These are phyloP conservation scores for Psilopsiagon aymara DNA, from an alignment of 2,113 vertebrate species.

Conservation along the genomic window DNA sequence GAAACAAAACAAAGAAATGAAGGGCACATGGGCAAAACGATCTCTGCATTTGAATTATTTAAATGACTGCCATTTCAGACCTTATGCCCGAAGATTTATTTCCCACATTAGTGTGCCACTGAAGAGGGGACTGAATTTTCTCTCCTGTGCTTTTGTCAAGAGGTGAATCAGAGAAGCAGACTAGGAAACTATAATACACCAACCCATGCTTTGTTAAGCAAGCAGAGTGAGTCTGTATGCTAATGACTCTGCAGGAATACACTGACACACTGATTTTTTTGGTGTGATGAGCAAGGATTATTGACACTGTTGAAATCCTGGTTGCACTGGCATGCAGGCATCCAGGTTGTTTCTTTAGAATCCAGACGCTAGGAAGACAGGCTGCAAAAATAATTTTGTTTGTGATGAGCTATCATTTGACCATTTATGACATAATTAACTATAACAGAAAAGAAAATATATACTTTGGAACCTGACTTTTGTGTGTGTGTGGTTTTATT, in stretches of 20 bases:
- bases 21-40: conserved; percentile 44
- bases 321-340: conserved; percentile 69
- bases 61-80: conserved; percentile 66
- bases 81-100: conserved; percentile 60
- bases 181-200: conserved; percentile 49
- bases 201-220: conserved; percentile 77
- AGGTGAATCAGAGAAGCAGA: conserved; percentile 57
- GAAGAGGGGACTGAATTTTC: conserved; percentile 30
- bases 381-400: conserved; percentile 66
- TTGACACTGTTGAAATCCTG: conserved; percentile 76
- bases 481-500: not conserved
- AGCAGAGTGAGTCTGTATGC: conserved; percentile 69
- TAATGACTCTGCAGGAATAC: conserved; percentile 75
- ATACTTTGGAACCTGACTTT: not conserved
- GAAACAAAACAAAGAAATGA: conserved; percentile 70
- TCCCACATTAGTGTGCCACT: conserved; percentile 21
- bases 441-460: conserved; percentile 11
- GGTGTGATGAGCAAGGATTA: conserved; percentile 74
- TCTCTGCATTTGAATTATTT: conserved; percentile 60
- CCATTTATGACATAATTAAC: conserved; percentile 30
- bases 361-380: conserved; percentile 67
- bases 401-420: conserved; percentile 42
- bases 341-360: conserved; percentile 71
- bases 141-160: conserved; percentile 60
- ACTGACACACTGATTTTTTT: conserved; percentile 66